Evolutionary conservation across 1,140 invertebrate species (phyloP).

Genomic region (Calliphora vicina): DNA sequence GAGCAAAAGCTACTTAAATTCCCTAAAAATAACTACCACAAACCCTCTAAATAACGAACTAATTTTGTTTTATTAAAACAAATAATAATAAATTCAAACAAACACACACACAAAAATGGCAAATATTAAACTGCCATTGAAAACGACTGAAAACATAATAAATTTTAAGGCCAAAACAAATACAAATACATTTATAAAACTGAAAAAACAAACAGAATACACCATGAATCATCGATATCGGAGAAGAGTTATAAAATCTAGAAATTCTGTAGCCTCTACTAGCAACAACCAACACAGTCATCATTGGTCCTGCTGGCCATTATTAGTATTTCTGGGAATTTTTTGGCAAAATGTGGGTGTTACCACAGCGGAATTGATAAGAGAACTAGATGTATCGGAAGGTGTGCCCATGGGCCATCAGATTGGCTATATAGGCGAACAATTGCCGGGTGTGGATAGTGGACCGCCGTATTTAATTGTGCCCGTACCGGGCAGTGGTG

Average conservation of each 20-base stretch:
- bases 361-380: constrained; percentile 70
- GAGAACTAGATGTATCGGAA: constrained; percentile 86
- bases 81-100: not conserved
- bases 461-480: constrained; percentile 89
- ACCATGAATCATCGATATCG: constrained; percentile 23
- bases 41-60: not conserved
- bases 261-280: no score
- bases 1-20: constrained; percentile 26
- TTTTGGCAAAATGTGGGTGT: not conserved
- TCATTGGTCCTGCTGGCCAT: constrained; percentile 20
- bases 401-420: constrained; percentile 84
- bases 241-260: not conserved
- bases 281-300: not conserved
- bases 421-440: constrained; percentile 85
- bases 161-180: constrained; percentile 23
- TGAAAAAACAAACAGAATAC: constrained; percentile 9
- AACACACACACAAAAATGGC: not conserved
- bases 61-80: not conserved
- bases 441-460: constrained; percentile 71
- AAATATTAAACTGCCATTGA: not conserved
- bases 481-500: constrained; percentile 81
- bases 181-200: not conserved
- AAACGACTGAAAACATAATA: not conserved
- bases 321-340: constrained; percentile 10
- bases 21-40: not conserved